Evolutionary conservation across 1,140 invertebrate genomes (phyloP), one percentile per base, ranked within the genome.

Genomic region (Zaprionus ornatus): DNA sequence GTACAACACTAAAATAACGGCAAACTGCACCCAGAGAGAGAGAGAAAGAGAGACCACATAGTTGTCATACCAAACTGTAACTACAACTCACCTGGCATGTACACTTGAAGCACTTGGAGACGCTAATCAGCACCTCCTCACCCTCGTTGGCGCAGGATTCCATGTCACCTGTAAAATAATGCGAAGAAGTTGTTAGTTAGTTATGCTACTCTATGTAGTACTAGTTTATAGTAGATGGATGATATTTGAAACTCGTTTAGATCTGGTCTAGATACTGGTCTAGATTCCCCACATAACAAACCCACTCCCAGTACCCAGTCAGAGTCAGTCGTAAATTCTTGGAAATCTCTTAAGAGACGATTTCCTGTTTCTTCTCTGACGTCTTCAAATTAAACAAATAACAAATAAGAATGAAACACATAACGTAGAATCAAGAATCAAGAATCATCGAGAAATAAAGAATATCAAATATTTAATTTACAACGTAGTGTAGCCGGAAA

Each of bases 71-170:
- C 12, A n/a, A 13, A 13, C 37, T 40, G 15, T 40, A 40, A n/a
- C 4, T 15, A 4, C 45, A 50, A 50, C 91, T 90, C 62, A 92
- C 91, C 91, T 91, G 79, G 40, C 91, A 92, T 17, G 73, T 80
- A 64, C 91, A 92, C 29, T 91, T 91, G 59, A 79, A 92, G 77
- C 91, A 92, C 50, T 91, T 91, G 74, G 91, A 86, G 55, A 72
- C 66, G 15, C 67, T 56, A 48, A 83, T 71, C 63, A 61, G 78
- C 40, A 91, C 76, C 67, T 91, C 91, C 74, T 92, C 91, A 15
- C 91, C 91, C 65, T 92, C 91, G 27, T 91, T 91, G 54, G 87
- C 79, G 67, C 91, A 92, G 40, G 91, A 92, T 78, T 86, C 60
- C 52, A 91, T 68, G 57, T 76, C 67, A 54, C 91, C 91, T 92